Conservation (phyloP, 2,797 vertebrate species). For the Periophthalmus magnuspinnatus region DNA sequence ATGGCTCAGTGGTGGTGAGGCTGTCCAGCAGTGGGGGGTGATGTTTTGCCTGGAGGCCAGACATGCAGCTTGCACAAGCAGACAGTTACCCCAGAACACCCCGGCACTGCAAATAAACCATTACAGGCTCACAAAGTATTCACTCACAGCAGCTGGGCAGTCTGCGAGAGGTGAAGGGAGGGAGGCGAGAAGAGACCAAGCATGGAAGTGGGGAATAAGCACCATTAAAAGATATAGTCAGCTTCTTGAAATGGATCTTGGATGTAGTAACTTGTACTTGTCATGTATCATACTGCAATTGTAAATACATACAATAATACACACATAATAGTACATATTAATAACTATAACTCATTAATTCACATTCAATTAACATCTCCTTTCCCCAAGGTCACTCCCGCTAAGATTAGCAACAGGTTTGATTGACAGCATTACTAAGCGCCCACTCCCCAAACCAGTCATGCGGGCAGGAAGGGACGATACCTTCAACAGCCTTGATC, state of each 20-base stretch:
- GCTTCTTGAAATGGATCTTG: not conserved
- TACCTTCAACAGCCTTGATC: too few relatives aligned
- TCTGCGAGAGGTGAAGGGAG: conserved; percentile 14
- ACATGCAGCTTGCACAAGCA: conserved; percentile 33
- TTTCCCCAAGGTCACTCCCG: too few relatives aligned
- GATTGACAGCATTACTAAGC: too few relatives aligned
- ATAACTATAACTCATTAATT: not conserved
- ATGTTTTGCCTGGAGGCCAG: conserved; percentile 48
- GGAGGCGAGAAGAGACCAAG: conserved; percentile 30
- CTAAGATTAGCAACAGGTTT: too few relatives aligned
- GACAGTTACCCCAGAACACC: conserved; percentile 56
- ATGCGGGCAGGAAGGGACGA: too few relatives aligned
- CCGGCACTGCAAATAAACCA: conserved; percentile 59
- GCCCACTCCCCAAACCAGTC: too few relatives aligned
- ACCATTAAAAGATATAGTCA: conserved; percentile 34
- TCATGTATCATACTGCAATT: not conserved
- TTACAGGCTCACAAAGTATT: conserved; percentile 51
- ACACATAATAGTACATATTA: too few relatives aligned
- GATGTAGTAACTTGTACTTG: not conserved
- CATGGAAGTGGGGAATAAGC: conserved; percentile 55
- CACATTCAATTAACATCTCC: too few relatives aligned
- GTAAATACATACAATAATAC: too few relatives aligned
- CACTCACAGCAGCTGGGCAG: conserved; percentile 31
- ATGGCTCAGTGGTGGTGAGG: conserved; percentile 24
- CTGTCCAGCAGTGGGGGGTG: conserved; percentile 16